Percentiles rank a stretch among this genome's conserved stretches.
These are phyloP conservation scores for Thripadectes ignobilis DNA, from an alignment of 2,797 vertebrate genomes.

Conservation along the genomic window DNA sequence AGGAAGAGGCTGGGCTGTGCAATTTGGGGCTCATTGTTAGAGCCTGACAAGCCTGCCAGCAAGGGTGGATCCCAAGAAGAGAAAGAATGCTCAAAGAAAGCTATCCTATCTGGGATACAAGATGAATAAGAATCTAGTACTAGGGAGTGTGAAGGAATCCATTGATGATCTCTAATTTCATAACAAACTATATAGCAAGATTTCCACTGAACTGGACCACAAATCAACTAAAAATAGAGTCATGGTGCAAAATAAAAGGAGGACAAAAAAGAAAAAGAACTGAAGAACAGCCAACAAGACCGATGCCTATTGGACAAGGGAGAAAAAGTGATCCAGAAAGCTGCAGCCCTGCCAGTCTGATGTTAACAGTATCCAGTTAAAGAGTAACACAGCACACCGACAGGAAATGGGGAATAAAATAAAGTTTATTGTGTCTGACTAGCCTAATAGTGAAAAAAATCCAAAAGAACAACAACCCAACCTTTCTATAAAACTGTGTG, in stretches of 20 bases:
- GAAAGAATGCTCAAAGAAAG: constrained; percentile 32
- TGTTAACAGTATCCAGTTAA: neutral
- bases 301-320: neutral
- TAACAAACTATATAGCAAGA: neutral
- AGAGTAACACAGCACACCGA: neutral
- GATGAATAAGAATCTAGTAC: neutral
- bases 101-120: neutral
- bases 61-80: constrained; percentile 19
- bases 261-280: neutral
- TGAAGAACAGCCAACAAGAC: neutral
- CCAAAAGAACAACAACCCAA: neutral
- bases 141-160: neutral
- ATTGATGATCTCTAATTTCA: neutral
- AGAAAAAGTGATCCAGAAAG: neutral
- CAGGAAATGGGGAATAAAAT: neutral
- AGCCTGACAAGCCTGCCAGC: constrained; percentile 24
- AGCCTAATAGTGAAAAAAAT: neutral
- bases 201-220: neutral
- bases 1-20: constrained; percentile 22
- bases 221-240: neutral
- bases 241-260: neutral
- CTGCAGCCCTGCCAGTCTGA: neutral
- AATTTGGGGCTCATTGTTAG: constrained; percentile 13
- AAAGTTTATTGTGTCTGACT: neutral
- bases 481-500: neutral